A percentile compares a stretch with the other conserved stretches of the same genome.
Conservation (phyloP, 2,888 invertebrate species). For the Philonicus albiceps region DNA sequence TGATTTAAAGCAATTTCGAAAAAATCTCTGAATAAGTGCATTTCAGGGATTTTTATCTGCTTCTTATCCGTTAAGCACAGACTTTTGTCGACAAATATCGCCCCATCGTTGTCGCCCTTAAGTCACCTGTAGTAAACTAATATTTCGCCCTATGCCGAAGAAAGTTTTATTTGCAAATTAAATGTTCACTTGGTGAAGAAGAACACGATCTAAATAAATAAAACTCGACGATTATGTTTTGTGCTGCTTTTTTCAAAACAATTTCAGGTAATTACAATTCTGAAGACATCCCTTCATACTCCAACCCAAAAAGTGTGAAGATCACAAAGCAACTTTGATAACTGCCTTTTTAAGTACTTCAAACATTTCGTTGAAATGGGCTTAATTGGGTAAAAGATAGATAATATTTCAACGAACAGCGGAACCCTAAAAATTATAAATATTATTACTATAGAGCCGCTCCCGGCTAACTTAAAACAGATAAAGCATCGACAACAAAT, state of each 20-base stretch:
- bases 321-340: not conserved
- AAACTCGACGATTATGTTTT: not conserved
- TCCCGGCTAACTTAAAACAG: not conserved
- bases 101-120: not conserved
- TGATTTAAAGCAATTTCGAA: not conserved
- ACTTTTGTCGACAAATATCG: not conserved
- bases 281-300: not conserved
- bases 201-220: not conserved
- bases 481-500: not conserved
- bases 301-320: not conserved
- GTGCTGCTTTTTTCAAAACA: not conserved
- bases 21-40: not conserved
- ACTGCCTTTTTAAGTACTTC: not conserved
- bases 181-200: not conserved
- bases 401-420: not conserved
- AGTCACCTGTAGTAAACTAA: not conserved
- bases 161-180: not conserved
- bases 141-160: not conserved
- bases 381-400: not conserved
- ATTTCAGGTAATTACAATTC: not conserved
- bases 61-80: not conserved
- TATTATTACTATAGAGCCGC: not conserved
- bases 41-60: not conserved
- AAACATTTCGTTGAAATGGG: not conserved
- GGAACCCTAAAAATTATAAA: not conserved